Conservation (phyloP, 2,888 invertebrate genomes). For the Ophioninae sp. region DNA sequence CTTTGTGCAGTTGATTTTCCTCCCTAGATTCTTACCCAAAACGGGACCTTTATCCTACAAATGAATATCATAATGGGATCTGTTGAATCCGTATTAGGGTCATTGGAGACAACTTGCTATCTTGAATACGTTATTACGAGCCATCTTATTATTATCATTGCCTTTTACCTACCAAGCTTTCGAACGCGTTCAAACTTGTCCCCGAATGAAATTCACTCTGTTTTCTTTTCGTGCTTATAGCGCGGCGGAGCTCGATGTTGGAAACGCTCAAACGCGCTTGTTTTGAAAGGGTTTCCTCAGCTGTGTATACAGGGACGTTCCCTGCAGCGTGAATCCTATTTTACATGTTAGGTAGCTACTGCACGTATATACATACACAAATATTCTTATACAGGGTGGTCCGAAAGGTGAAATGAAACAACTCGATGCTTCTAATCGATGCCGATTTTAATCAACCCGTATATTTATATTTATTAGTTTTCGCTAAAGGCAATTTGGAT, state of each 20-base stretch:
- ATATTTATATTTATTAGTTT: neutral
- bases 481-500: neutral
- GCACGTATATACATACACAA: conserved; percentile 5
- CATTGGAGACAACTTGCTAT: conserved; percentile 49
- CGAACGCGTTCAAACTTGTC: conserved; percentile 17
- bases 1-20: conserved; percentile 33
- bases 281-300: conserved; percentile 72
- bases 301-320: conserved; percentile 67
- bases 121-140: conserved; percentile 1
- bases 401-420: neutral
- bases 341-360: conserved; percentile 31
- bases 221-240: conserved; percentile 27
- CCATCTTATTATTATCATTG: conserved; percentile 9
- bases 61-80: conserved; percentile 68
- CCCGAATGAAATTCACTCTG: conserved; percentile 28
- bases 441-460: neutral
- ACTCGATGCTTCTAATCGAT: neutral
- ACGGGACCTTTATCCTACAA: conserved; percentile 57
- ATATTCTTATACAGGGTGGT: conserved; percentile 15
- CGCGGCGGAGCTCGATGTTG: conserved; percentile 30
- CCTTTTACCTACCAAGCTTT: conserved; percentile 28
- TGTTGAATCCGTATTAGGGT: conserved; percentile 64
- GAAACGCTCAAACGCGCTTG: conserved; percentile 65
- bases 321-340: conserved; percentile 34
- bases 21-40: conserved; percentile 63